phyloP scores from a whole-genome alignment of 2,888 invertebrate species.

The Mystacides longicornis region DNA sequence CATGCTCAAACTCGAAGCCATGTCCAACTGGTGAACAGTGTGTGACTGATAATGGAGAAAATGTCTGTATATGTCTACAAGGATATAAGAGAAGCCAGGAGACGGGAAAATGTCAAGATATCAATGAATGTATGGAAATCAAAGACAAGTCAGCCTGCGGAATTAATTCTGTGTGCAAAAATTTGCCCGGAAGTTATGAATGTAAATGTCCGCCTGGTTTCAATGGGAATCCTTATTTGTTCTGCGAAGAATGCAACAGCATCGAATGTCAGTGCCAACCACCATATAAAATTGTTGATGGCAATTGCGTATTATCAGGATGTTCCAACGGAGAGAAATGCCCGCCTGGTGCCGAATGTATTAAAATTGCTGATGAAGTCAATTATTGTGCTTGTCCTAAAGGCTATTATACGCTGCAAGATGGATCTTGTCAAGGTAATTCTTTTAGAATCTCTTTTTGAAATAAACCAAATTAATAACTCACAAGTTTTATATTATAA shows the following conservation, averaged over 20 bases:
- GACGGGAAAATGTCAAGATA: conserved; percentile 72
- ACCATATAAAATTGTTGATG: conserved; percentile 76
- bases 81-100: conserved; percentile 74
- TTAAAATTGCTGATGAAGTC: conserved; percentile 80
- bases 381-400: conserved; percentile 91
- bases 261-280: conserved; percentile 81
- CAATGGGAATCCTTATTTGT: conserved; percentile 82
- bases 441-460: too few species aligned
- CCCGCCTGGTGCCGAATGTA: conserved; percentile 82
- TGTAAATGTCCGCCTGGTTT: conserved; percentile 85
- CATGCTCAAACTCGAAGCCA: conserved; percentile 67
- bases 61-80: conserved; percentile 83
- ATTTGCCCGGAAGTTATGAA: conserved; percentile 87
- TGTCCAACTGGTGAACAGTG: conserved; percentile 83
- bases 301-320: conserved; percentile 77
- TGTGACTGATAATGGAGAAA: conserved; percentile 68
- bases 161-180: conserved; percentile 83
- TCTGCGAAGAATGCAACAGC: conserved; percentile 78
- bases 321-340: conserved; percentile 76
- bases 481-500: too few species aligned
- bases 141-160: conserved; percentile 77
- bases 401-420: conserved; percentile 67
- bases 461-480: too few species aligned
- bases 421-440: conserved; percentile 69
- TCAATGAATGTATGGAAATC: conserved; percentile 75